Evolutionary conservation across 2,888 invertebrate species (phyloP).

Genomic region (Mesorhabditis belari): DNA sequence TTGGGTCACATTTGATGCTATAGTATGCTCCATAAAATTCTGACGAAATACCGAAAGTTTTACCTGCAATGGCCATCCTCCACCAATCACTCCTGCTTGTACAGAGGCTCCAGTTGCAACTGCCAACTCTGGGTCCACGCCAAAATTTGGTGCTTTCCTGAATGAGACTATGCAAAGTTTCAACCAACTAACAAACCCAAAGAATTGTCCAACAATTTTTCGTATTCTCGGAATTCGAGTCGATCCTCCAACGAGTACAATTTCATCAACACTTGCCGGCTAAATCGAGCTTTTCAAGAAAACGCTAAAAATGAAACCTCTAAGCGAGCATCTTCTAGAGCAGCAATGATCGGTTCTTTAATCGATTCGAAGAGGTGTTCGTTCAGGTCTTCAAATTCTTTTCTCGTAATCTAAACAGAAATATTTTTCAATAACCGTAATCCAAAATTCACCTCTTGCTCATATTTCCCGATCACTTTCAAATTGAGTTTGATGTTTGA

Average conservation of each 20-base stretch:
- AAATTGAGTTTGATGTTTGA: conserved; percentile 51
- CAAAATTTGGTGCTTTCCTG: conserved; percentile 52
- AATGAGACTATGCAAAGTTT: conserved; percentile 2
- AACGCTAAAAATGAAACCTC: conserved; percentile 1
- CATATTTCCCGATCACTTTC: conserved; percentile 46
- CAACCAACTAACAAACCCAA: conserved; percentile 34
- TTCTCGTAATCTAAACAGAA: conserved; percentile 51
- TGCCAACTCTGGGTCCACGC: conserved; percentile 58
- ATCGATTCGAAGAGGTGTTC: conserved; percentile 56
- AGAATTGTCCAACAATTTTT: conserved; percentile 55
- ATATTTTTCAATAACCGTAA: background rate
- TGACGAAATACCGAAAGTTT: too few species aligned
- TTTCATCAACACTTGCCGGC: conserved; percentile 55
- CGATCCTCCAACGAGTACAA: conserved; percentile 59
- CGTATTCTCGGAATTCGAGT: conserved; percentile 58
- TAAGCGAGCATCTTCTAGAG: conserved; percentile 53
- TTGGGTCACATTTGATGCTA: too few species aligned
- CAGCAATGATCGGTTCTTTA: conserved; percentile 55
- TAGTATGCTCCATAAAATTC: too few species aligned
- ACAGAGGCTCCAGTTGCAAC: conserved; percentile 58
- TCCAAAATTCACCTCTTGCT: conserved; percentile 28
- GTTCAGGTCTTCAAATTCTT: conserved; percentile 57
- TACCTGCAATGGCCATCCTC: conserved; percentile 59
- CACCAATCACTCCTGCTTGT: conserved; percentile 59
- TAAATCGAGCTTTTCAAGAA: conserved; percentile 18